Evolutionary conservation across 2,113 vertebrate genomes (phyloP).

Genomic region (Gnathonemus longibarbis): DNA sequence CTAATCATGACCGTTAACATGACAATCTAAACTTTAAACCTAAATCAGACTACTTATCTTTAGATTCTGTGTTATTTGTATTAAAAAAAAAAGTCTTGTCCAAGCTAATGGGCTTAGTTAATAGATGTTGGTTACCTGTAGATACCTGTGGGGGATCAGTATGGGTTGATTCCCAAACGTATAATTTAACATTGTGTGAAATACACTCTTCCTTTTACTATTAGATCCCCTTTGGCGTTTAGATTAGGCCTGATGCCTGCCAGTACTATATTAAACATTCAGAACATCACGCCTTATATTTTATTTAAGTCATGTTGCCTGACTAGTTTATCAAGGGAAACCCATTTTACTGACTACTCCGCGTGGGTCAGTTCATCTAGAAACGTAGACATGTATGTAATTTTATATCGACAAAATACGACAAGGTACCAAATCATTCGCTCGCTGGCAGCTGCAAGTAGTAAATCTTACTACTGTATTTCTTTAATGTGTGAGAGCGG

Average conservation of each 20-base stretch:
- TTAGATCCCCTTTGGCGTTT: background rate
- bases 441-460: background rate
- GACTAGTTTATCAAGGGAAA: background rate
- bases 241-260: background rate
- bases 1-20: background rate
- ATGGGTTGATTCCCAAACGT: background rate
- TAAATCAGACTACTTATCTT: background rate
- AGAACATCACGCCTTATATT: background rate
- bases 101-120: background rate
- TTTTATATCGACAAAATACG: background rate
- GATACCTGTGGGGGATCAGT: background rate
- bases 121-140: background rate
- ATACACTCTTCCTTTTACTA: background rate
- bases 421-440: background rate
- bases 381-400: background rate
- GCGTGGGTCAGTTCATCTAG: background rate
- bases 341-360: background rate
- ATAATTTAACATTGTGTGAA: background rate
- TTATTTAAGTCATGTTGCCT: background rate
- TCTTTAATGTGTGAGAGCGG: conserved; percentile 29
- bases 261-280: background rate
- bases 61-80: background rate
- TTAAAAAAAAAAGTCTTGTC: background rate
- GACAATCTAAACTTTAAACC: background rate
- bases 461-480: conserved; percentile 15